Evolutionary conservation across 2,888 invertebrate genomes (phyloP).

Genomic region (Cataglyphis altisquamis): DNA sequence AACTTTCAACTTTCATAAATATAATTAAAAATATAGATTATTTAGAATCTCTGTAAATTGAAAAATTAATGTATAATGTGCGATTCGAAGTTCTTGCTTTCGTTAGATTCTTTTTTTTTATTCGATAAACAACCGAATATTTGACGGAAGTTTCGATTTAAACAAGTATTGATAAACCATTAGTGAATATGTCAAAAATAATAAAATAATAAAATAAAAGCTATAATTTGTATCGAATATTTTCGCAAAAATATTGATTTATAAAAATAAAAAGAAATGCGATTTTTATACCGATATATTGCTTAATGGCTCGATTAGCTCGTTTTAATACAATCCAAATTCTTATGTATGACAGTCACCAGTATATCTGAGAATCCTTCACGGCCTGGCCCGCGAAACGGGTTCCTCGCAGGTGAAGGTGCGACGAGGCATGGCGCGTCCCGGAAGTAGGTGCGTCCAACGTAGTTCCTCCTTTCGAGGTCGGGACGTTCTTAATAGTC

Average conservation of each 20-base stretch:
- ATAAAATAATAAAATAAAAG: not conserved
- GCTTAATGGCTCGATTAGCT: not conserved
- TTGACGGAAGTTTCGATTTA: not conserved
- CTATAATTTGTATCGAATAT: not conserved
- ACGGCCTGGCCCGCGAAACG: slow-evolving; percentile 33
- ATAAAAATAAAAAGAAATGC: not conserved
- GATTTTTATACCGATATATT: not conserved
- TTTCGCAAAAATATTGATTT: not conserved
- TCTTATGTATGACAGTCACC: slow-evolving; percentile 8
- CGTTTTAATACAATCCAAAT: not conserved
- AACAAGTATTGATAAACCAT: not conserved
- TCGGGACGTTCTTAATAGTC: slow-evolving; percentile 78
- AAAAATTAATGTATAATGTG: not conserved
- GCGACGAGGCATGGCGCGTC: slow-evolving; percentile 69
- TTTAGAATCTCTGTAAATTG: not conserved
- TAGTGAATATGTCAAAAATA: not conserved
- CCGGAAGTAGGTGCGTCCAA: slow-evolving; percentile 80
- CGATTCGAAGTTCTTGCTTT: not conserved
- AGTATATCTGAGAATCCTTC: slow-evolving; percentile 16
- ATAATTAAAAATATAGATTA: not conserved
- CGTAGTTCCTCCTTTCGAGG: slow-evolving; percentile 74
- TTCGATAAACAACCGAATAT: not conserved
- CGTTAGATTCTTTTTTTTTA: not conserved
- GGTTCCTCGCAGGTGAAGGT: slow-evolving; percentile 61
- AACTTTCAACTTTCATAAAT: slow-evolving; percentile 7